Evolutionary conservation across 2,113 vertebrate species (phyloP), one percentile per base, ranked within the genome.

Genomic region (Xyrauchen texanus): DNA sequence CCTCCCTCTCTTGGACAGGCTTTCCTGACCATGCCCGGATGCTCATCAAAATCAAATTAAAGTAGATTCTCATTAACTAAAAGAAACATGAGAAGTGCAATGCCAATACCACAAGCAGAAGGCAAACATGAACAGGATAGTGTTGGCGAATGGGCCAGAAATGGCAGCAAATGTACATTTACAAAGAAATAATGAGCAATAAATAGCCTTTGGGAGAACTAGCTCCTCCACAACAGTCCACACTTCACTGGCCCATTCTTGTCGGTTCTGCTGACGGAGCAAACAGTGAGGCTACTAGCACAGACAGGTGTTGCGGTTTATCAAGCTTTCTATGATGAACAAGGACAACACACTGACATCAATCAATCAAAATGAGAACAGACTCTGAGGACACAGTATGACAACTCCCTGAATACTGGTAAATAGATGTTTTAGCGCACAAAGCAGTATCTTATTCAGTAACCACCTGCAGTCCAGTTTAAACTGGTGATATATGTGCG

Each of bases 31-130:
- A 86, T 86, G 79, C 60, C 78, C 65, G 70, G 80, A 81, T 86
- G 86, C 85, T 86, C 82, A 85, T 88, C 82, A 86, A 83, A 88
- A 85, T 85, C 65, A 82, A 87, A 87, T 88, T 85, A 87, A 83
- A 77, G 77, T 80, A 78, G 74, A 78, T 76, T 82, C 80, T 86
- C 76, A 86, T 87, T 83, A 88, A 85, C 78, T 78, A 82, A 84
- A 88, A 86, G 81, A 87, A 87, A 86, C 85, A 86, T 47, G 55
- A 83, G 84, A 77, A 79, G 74, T n/a, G 62, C 70, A 69, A 66
- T 82, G 85, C 77, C 78, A 81, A 83, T 77, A 83, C 71, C 51
- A 49, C 6, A 58, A 71, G 64, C 16, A 73, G 68, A 51, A 60
- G 68, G 61, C 11, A 12, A 42, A 75, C 45, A 64, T 34, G 60